Conservation (phyloP, 2,888 invertebrate genomes). For the Pemphredon lugubris region DNA sequence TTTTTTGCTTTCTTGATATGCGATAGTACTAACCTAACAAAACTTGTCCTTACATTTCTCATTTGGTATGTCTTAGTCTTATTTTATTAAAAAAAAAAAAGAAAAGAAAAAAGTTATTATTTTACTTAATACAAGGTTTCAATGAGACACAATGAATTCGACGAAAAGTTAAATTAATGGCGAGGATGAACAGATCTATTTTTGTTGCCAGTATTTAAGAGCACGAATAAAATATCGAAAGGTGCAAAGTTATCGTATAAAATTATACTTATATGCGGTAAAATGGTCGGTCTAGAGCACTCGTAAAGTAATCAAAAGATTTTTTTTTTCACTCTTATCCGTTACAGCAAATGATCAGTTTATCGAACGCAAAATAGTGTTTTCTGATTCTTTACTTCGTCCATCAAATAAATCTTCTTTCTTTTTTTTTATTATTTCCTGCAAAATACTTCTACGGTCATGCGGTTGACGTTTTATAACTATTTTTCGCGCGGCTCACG, state of each 20-base stretch:
- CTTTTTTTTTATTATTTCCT: not conserved
- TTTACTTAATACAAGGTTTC: constrained; percentile 68
- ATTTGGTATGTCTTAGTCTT: constrained; percentile 81
- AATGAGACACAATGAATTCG: constrained; percentile 69
- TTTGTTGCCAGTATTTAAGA: constrained; percentile 55
- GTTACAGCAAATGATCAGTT: constrained; percentile 11
- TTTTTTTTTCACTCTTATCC: constrained; percentile 18
- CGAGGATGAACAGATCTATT: constrained; percentile 75
- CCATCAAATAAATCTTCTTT: constrained; percentile 18
- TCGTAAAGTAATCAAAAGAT: constrained; percentile 74
- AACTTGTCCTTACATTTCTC: constrained; percentile 78
- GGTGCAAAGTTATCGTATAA: constrained; percentile 57
- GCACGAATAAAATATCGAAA: constrained; percentile 55
- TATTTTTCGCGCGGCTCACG: constrained; percentile 34
- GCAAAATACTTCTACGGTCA: constrained; percentile 49
- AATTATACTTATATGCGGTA: constrained; percentile 60
- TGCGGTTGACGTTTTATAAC: constrained; percentile 27
- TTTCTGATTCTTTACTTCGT: constrained; percentile 10
- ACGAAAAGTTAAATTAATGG: constrained; percentile 69
- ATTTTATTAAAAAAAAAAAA: constrained; percentile 71
- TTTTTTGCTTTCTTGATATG: constrained; percentile 79
- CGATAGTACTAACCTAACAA: constrained; percentile 79
- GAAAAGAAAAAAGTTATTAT: constrained; percentile 62
- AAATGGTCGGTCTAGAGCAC: constrained; percentile 68
- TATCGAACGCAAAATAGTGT: constrained; percentile 4